Conservation (phyloP, 53 echinoderm and acorn worm genomes). For the Mesocentrotus franciscanus region DNA sequence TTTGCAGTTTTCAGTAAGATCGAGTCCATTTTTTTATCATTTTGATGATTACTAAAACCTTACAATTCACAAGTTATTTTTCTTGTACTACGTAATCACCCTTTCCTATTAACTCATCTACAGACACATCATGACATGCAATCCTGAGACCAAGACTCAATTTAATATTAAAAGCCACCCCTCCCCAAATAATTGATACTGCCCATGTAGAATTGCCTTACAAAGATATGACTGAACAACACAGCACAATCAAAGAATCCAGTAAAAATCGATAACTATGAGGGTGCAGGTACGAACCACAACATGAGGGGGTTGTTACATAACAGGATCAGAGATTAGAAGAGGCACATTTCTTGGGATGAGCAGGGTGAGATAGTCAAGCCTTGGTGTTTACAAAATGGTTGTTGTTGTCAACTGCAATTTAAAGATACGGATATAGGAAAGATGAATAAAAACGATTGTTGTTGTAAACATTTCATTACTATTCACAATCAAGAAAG, state of each 20-base stretch:
- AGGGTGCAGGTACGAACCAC: not conserved
- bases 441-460: not conserved
- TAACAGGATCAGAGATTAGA: not conserved
- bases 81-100: no score
- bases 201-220: not conserved
- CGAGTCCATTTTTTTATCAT: no score
- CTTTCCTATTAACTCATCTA: no score
- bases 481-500: not conserved
- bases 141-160: no score
- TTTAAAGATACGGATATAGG: not conserved
- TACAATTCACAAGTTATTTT: no score
- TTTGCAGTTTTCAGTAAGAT: no score
- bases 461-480: not conserved
- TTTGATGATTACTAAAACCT: no score
- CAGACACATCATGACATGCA: no score
- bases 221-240: not conserved
- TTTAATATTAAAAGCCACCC: no score
- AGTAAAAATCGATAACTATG: no score
- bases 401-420: constrained; percentile 55
- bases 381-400: not conserved
- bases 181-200: no score
- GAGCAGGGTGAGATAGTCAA: not conserved
- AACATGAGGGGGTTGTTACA: not conserved
- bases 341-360: constrained; percentile 31
- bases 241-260: not conserved